Conservation (phyloP, 2,113 vertebrate genomes). For the Cercocebus atys region DNA sequence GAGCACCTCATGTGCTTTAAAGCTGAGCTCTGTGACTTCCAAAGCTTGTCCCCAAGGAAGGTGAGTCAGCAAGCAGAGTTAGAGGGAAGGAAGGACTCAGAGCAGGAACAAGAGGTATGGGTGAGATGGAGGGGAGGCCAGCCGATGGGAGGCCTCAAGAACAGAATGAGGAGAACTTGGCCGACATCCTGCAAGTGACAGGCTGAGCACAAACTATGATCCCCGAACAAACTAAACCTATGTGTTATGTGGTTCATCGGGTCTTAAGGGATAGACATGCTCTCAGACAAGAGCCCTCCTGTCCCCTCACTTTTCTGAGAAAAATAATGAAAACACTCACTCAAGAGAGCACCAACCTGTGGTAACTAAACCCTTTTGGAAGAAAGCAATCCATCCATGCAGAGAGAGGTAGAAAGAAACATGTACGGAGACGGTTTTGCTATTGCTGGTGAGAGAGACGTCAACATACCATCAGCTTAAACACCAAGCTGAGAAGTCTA, state of each 20-base stretch:
- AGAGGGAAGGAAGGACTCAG: background rate
- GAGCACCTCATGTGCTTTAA: background rate
- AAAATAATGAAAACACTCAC: conserved; percentile 53
- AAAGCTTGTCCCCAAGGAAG: background rate
- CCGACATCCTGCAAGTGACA: background rate
- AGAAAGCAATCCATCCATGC: conserved; percentile 26
- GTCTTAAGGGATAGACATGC: background rate
- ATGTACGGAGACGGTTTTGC: conserved; percentile 34
- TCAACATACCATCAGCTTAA: conserved; percentile 70
- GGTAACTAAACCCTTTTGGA: conserved; percentile 31
- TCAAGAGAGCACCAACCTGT: conserved; percentile 44
- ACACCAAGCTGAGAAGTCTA: conserved; percentile 23
- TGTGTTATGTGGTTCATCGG: background rate
- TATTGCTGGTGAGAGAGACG: conserved; percentile 5
- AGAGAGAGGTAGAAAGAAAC: background rate
- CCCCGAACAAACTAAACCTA: background rate
- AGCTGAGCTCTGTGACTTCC: background rate
- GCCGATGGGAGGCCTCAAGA: background rate
- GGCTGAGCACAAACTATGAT: background rate
- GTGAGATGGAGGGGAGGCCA: background rate
- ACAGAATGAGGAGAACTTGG: background rate
- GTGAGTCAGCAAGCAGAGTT: background rate
- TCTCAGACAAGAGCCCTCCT: background rate
- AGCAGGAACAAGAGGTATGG: background rate
- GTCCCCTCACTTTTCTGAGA: background rate